Base-by-base conservation (phyloP, 1,140 invertebrate species). In the Hycleus phaleratus region DNA sequence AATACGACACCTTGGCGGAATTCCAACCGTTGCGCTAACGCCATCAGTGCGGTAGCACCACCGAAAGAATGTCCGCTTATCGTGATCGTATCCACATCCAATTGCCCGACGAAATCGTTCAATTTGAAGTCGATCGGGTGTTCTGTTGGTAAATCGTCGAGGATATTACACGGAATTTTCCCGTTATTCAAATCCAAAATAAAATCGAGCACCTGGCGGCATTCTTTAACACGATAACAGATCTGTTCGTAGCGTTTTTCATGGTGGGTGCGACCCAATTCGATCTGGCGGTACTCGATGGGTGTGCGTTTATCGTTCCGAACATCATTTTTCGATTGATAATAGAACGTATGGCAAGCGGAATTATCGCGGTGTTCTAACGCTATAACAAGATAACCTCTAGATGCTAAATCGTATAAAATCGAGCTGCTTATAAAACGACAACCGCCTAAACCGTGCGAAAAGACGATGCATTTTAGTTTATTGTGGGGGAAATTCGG, bases 11-110 rank as follows among this genome's bases (percentile, higher is more conserved):
- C 81, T 39, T 74, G 68, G 81, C 75, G 78, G 59, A 84, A 79
- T 64, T 83, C 67, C 26, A 66, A 61, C 58, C 83, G 79, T 51
- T 71, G 73, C 0, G 77, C 74, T 11, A 84, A 66, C 2, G 81
- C 76, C 12, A 79, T 72, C 3, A 87, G 65, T 32, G 78, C 74
- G 3, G 85, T 82, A 8, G 83, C 79, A 7, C 79, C 85, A 7
- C 85, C 85, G 75, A 87, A 86, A 2, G 84, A 86, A 73, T 86
- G 85, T 0, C 85, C 85, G 49, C 78, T 78, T 26, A 85, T 73
- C 1, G 76, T 71, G 3, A 80, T 73, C 56, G 72, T 71, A 4
- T 73, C 66, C 10, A 84, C 46, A 67, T 87, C 82, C 48, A 88
- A 63, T 11, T 75, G 71, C 18, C 75, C 78, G 72, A 82, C 69